Conservation (phyloP, 53 echinoderm and acorn worm species). For the Arbacia lixula region DNA sequence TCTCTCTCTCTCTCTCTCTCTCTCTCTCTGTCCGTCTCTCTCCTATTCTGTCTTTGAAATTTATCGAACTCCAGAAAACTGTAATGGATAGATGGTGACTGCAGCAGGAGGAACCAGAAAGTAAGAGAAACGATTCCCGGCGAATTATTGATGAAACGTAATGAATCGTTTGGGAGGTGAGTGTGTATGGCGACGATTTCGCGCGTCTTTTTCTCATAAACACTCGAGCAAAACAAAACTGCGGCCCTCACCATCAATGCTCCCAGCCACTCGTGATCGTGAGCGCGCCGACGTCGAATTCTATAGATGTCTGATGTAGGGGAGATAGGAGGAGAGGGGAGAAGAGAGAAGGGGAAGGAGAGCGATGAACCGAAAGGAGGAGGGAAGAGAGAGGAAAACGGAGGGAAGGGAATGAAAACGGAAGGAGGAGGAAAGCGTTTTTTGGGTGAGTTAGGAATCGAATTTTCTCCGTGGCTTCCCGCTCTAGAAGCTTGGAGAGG, state of each 20-base stretch:
- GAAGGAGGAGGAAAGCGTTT: slow-evolving; percentile 40
- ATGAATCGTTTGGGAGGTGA: slow-evolving; percentile 44
- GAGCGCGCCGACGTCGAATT: slow-evolving; percentile 21
- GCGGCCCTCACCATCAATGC: slow-evolving; percentile 5
- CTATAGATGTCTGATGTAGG: slow-evolving; percentile 23
- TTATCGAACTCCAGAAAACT: too few species aligned
- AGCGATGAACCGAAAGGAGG: slow-evolving; percentile 13
- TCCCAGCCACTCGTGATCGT: slow-evolving; percentile 16
- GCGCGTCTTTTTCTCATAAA: slow-evolving; percentile 16
- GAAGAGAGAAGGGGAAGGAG: slow-evolving; percentile 27
- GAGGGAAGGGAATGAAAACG: slow-evolving; percentile 6
- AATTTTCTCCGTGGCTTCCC: slow-evolving; percentile 45
- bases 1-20: too few species aligned
- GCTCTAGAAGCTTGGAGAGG: slow-evolving; percentile 46
- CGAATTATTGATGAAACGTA: slow-evolving; percentile 46
- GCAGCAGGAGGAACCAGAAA: not conserved
- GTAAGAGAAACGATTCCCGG: slow-evolving; percentile 23
- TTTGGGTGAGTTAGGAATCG: slow-evolving; percentile 46
- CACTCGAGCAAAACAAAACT: slow-evolving; percentile 39
- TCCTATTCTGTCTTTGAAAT: too few species aligned
- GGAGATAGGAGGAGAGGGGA: not conserved
- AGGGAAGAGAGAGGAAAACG: slow-evolving; percentile 19
- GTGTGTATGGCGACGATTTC: slow-evolving; percentile 30
- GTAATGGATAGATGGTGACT: slow-evolving; percentile 11
- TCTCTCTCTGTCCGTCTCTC: too few species aligned